Evolutionary conservation across 2,113 vertebrate species (phyloP), one percentile per base, ranked within the genome.

Genomic region (Passerina amoena): DNA sequence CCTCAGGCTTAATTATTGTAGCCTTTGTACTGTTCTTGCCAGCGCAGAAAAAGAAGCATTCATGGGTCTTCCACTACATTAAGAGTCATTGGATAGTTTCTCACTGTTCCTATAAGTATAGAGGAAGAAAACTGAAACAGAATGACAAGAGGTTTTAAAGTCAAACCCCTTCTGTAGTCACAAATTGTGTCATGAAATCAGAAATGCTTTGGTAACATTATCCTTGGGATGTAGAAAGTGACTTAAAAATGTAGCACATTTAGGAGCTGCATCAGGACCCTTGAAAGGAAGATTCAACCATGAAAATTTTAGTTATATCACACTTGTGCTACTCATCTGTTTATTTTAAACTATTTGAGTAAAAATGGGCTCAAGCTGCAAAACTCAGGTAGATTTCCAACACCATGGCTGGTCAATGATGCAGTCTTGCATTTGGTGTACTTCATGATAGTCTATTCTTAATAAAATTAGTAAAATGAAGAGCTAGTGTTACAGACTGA

Each of bases 1-100:
- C 76, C 63, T 65, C 64, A 28, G 60, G 51, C 86, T 92, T 96
- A 76, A 94, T 95, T 94, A 92, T 79, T 10, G 14, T 45, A 30
- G 60, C 66, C 92, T 94, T 88, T 89, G 78, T 87, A 27, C 77
- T 48, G 54, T 38, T 86, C 70, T 81, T 56, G 56, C 35, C 60
- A 71, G 38, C 28, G 28, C 5, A 81, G 64, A 81, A 60, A 90
- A 86, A 82, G 71, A 84, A 47, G 51, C 40, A 71, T 79, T 84
- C 76, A 48, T 40, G 37, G 60, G 69, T 44, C 40, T 90, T n/a
- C 80, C 44, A 15, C 47, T 77, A 19, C 21, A 17, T 64, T 83
- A 59, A 82, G 48, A 59, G 84, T 91, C n/a, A 31, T 44, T 92
- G 45, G 4, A 20, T 78, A 93, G 38, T 47, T 92, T 90, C 48